A percentile compares a stretch with the other conserved stretches of the same genome.
These are phyloP conservation scores for Diplosoma virens DNA, from an alignment of 23 tunicate genomes.

Conservation along the genomic window DNA sequence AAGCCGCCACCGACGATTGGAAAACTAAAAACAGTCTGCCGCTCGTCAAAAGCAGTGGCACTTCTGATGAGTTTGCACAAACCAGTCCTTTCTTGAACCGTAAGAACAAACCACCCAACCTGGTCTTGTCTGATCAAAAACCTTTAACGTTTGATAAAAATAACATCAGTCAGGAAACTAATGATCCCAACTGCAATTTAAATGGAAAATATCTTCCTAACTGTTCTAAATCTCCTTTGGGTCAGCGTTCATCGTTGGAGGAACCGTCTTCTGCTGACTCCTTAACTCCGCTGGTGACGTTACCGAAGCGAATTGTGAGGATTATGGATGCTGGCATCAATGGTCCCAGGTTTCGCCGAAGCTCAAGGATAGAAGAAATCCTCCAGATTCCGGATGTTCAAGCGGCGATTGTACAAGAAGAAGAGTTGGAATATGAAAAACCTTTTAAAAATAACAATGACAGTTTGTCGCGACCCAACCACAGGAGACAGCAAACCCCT, in stretches of 20 bases:
- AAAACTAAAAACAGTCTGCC: too few species aligned
- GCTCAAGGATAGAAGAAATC: conserved; percentile 60
- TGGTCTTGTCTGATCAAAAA: conserved; percentile 10
- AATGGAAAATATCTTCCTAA: too few species aligned
- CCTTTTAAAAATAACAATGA: conserved; percentile 5
- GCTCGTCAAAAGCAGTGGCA: too few species aligned
- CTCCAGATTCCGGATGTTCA: conserved; percentile 76
- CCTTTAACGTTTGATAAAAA: neutral
- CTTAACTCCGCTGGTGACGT: conserved; percentile 16
- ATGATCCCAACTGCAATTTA: too few species aligned
- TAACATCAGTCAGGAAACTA: neutral
- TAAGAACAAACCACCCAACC: conserved; percentile 50
- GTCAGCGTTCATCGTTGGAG: neutral
- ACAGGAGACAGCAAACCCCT: conserved; percentile 42
- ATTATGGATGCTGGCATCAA: conserved; percentile 41
- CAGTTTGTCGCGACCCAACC: neutral
- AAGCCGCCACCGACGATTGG: too few species aligned
- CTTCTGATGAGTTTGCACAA: too few species aligned
- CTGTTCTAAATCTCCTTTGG: neutral
- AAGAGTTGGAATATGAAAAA: conserved; percentile 37
- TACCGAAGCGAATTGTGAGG: conserved; percentile 14
- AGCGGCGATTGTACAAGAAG: conserved; percentile 64
- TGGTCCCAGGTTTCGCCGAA: conserved; percentile 56
- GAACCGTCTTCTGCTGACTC: neutral
- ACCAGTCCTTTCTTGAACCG: conserved; percentile 20